phyloP scores from a whole-genome alignment of 1,140 invertebrate species.

The Drosophila kohkoa region DNA sequence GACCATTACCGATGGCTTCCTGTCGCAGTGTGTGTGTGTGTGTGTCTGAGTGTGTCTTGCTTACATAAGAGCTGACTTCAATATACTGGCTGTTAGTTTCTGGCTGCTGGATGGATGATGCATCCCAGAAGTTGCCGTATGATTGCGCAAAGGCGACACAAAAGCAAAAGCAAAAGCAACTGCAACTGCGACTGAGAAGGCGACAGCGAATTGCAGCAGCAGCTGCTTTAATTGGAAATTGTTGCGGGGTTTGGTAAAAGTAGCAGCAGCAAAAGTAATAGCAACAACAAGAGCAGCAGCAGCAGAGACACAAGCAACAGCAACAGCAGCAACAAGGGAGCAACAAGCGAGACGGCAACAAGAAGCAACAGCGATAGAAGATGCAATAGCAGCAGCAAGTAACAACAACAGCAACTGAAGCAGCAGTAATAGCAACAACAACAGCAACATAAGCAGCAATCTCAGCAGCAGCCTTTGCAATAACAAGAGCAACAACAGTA shows the following conservation, averaged over 20 bases:
- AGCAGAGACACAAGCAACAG: background rate
- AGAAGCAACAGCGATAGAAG: background rate
- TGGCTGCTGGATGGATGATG: constrained; percentile 40
- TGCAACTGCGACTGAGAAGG: constrained; percentile 38
- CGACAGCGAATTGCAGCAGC: constrained; percentile 47
- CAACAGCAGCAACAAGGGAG: background rate
- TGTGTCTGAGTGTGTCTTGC: background rate
- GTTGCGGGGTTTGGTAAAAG: constrained; percentile 50
- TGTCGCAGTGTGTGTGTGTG: constrained; percentile 43
- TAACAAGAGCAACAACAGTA: too few relatives aligned
- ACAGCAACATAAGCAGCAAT: too few relatives aligned
- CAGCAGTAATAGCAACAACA: too few relatives aligned
- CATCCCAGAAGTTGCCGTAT: constrained; percentile 75
- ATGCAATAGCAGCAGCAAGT: too few relatives aligned
- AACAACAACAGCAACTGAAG: too few relatives aligned
- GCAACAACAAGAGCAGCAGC: constrained; percentile 11
- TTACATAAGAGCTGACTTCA: constrained; percentile 44
- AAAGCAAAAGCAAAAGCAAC: constrained; percentile 26
- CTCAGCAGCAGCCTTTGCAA: too few relatives aligned
- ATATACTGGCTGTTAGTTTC: background rate
- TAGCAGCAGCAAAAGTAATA: constrained; percentile 32
- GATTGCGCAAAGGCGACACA: constrained; percentile 78
- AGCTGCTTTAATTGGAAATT: constrained; percentile 68
- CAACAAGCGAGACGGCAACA: constrained; percentile 28
- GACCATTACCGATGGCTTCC: constrained; percentile 80